A percentile compares a stretch with the other conserved stretches of the same genome.
phyloP scores from a whole-genome alignment of 2,113 vertebrate species.

The Brienomyrus brachyistius region DNA sequence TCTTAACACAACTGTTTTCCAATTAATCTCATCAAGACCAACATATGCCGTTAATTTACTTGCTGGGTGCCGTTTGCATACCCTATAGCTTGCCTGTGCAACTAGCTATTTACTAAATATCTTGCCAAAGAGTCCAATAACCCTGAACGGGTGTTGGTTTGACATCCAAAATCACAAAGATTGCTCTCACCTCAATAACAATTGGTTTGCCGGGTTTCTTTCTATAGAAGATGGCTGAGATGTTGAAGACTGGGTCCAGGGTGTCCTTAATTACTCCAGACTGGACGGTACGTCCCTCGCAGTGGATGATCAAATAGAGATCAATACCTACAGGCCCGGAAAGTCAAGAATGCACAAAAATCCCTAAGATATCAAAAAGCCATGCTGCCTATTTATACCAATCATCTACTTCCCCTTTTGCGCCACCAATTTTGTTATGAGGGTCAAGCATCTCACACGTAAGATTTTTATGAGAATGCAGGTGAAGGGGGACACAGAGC shows the following conservation, averaged over 20 bases:
- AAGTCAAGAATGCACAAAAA: conserved; percentile 1
- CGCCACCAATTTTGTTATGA: not conserved
- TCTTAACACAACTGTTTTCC: not conserved
- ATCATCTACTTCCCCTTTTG: not conserved
- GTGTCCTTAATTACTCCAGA: conserved; percentile 63
- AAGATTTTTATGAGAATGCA: not conserved
- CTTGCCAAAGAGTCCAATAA: not conserved
- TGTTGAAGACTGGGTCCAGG: conserved; percentile 62
- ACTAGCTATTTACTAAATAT: not conserved
- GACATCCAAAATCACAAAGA: not conserved
- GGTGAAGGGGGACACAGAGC: not conserved
- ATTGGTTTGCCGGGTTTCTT: conserved; percentile 70
- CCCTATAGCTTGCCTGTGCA: not conserved
- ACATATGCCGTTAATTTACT: not conserved
- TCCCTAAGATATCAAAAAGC: not conserved
- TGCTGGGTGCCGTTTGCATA: not conserved
- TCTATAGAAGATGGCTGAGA: conserved; percentile 80
- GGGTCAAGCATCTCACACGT: not conserved
- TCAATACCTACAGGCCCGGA: conserved; percentile 65
- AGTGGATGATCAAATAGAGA: conserved; percentile 77
- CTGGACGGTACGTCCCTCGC: conserved; percentile 62
- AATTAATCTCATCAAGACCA: not conserved
- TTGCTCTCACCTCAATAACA: conserved; percentile 69
- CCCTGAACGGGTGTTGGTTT: not conserved
- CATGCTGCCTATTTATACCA: not conserved